Conservation (phyloP, 2,113 vertebrate species). For the Corythornis cristatus region DNA sequence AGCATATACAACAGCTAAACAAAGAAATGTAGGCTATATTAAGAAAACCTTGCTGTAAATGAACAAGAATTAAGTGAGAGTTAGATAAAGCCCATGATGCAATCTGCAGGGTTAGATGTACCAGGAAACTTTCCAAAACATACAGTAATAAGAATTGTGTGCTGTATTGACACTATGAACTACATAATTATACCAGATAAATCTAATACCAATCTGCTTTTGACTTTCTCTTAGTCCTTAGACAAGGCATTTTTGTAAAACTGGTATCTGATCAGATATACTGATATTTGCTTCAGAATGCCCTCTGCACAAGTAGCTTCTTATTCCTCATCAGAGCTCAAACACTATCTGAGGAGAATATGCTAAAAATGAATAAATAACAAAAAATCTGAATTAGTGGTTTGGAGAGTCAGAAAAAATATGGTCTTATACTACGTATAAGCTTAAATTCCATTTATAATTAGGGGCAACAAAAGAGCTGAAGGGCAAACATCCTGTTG, state of each 20-base stretch:
- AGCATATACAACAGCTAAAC: not conserved
- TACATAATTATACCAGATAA: not conserved
- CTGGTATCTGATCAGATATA: not conserved
- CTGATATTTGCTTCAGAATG: not conserved
- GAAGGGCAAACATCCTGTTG: not conserved
- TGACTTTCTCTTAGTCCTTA: not conserved
- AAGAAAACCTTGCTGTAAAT: not conserved
- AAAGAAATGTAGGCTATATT: not conserved
- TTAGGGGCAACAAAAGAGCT: not conserved
- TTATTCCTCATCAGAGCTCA: not conserved
- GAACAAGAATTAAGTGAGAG: not conserved
- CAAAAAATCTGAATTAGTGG: not conserved
- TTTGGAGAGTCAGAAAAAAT: not conserved
- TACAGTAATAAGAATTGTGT: not conserved
- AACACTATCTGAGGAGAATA: not conserved
- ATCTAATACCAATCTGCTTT: not conserved
- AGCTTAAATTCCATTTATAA: not conserved
- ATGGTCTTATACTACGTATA: not conserved
- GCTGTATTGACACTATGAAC: not conserved
- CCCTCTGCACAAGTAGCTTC: fast-evolving
- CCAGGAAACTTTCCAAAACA: not conserved
- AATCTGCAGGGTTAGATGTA: not conserved
- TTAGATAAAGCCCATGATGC: not conserved
- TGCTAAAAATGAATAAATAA: not conserved
- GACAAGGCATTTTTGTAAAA: not conserved